Percentiles rank a stretch among this genome's conserved stretches.
Evolutionary conservation across 2,888 invertebrate genomes (phyloP).

Genomic region (Amorpha juglandis): DNA sequence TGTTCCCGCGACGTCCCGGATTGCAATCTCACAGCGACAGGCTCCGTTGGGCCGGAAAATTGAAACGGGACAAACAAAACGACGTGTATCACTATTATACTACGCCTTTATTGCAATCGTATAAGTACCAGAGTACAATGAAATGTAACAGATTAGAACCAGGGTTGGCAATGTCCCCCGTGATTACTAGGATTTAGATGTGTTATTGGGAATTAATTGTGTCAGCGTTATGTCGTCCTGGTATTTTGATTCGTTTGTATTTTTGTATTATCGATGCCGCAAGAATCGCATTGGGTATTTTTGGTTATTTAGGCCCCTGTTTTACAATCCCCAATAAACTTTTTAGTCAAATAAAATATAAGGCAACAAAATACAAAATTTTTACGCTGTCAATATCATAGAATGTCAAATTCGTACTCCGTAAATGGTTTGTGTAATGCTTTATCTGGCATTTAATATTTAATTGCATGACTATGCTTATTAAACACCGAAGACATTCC

Average conservation of each 20-base stretch:
- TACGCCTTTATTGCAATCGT: slow-evolving; percentile 24
- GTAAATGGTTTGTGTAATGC: too few relatives aligned
- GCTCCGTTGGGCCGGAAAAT: slow-evolving; percentile 76
- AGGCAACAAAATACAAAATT: too few relatives aligned
- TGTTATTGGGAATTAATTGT: slow-evolving; percentile 24
- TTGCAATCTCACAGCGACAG: slow-evolving; percentile 64
- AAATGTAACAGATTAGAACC: not conserved
- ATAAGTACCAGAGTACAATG: slow-evolving; percentile 23
- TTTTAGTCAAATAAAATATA: too few relatives aligned
- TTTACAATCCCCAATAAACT: too few relatives aligned
- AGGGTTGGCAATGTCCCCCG: slow-evolving; percentile 20
- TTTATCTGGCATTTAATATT: too few relatives aligned
- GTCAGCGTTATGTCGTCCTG: slow-evolving; percentile 14
- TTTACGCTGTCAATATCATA: too few relatives aligned
- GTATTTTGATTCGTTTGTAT: not conserved
- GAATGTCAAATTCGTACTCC: too few relatives aligned
- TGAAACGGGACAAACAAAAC: slow-evolving; percentile 57
- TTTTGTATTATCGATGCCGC: too few relatives aligned
- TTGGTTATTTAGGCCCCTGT: too few relatives aligned
- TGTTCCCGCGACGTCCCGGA: slow-evolving; percentile 40
- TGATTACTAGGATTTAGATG: not conserved
- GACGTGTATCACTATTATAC: not conserved
- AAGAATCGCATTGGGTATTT: too few relatives aligned
- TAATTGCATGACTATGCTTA: too few relatives aligned
- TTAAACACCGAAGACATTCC: too few relatives aligned